Conservation (phyloP, 1,140 invertebrate species). For the Halictus rubicundus region DNA sequence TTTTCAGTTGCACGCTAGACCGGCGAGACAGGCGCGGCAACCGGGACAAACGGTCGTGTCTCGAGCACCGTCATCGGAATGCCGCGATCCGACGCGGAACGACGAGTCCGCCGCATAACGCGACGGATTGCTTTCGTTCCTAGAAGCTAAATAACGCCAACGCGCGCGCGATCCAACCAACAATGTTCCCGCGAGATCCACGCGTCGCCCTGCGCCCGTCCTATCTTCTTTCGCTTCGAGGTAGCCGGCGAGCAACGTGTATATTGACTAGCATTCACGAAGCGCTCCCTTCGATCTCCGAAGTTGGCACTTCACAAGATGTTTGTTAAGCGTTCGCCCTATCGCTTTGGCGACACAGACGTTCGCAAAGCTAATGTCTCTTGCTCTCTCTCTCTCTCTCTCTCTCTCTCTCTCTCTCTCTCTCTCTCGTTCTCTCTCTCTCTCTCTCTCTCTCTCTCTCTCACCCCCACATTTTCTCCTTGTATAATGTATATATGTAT, state of each 20-base stretch:
- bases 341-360: neutral
- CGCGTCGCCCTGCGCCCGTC: neutral
- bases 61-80: neutral
- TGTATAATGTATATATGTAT: neutral
- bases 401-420: too few species aligned
- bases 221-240: slow-evolving; percentile 55
- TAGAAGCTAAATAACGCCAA: slow-evolving; percentile 48
- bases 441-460: neutral
- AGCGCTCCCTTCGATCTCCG: slow-evolving; percentile 11
- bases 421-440: too few species aligned
- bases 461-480: too few species aligned
- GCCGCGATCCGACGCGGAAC: slow-evolving; percentile 18
- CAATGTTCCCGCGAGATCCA: slow-evolving; percentile 29
- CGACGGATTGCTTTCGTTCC: slow-evolving; percentile 42
- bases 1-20: too few species aligned
- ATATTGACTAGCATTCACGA: slow-evolving; percentile 56
- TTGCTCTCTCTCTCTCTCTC: neutral
- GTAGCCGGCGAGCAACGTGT: slow-evolving; percentile 34
- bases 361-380: neutral
- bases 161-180: slow-evolving; percentile 14
- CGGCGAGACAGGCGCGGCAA: neutral
- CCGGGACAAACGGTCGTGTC: neutral
- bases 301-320: slow-evolving; percentile 20
- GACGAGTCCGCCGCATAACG: neutral
- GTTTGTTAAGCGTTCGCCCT: slow-evolving; percentile 15